Evolutionary conservation across 2,888 invertebrate genomes (phyloP), one percentile per base, ranked within the genome.

Genomic region (Dastarcus helophoroides): DNA sequence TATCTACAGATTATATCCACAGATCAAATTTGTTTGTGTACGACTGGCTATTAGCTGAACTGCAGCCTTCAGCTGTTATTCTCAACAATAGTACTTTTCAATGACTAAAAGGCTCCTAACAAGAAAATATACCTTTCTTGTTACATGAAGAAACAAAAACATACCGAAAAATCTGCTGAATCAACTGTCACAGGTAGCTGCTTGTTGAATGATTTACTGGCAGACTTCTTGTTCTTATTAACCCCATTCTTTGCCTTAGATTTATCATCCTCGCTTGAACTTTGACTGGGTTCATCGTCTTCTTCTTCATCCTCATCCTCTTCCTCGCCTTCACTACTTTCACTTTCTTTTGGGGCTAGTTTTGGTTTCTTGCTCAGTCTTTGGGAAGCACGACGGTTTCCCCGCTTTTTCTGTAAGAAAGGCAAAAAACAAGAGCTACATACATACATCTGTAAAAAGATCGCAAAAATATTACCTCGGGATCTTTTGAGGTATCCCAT

Each of bases 291-390:
- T n/a, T n/a, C n/a, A n/a, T n/a, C n/a, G n/a, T n/a, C n/a, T 14
- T 36, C 29, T 10, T 28, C 27, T 24, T 46, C 41, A 3, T 40
- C 38, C 3, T 44, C 44, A 13, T 40, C 38, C n/a, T 48, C 51
- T 7, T 37, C 38, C 10, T 45, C 47, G 22, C 42, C 40, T 29
- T 46, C 47, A 29, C 39, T 47, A 31, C 43, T 48, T 11, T 37
- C 37, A 8, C 45, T 46, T n/a, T 37, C 32, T 16, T 50, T 47
- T 2, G 34, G 30, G 1, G 44, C 40, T 26, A 50, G 36, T 22
- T 53, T 42, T 5, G 56, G 51, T 31, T 55, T 56, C 40, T 54
- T 58, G 26, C 51, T 50, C 28, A 48, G 38, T 25, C 54, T 40
- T 22, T 48, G 47, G 3, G 54, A 54, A 12, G 51, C 39, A 15